Base-by-base conservation (phyloP, 1,140 invertebrate species). In the Nylanderia fulva region DNA sequence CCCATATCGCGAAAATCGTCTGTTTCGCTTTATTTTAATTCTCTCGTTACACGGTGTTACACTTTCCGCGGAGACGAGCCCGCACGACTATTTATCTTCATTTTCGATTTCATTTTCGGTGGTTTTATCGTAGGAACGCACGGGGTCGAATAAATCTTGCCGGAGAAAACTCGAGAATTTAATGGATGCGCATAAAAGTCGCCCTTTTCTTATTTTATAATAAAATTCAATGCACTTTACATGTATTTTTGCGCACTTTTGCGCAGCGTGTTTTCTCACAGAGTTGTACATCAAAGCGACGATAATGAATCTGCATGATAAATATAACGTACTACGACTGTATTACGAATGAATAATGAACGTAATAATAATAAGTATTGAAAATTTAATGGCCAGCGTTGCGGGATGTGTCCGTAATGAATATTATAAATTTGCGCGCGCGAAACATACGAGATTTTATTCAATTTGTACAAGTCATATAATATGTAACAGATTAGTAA, bases 351-450 rank as follows among this genome's bases (percentile, higher is more conserved):
- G 48, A 15, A 69, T 69, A 69, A 69, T 69, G 63, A 80, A 33
- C 76, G 66, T 29, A 33, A 82, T 68, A 71, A 71, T 82, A 82
- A 82, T 72, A 82, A 82, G 24, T 72, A 42, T 60, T 72, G 77
- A 42, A 82, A 82, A 82, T 82, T 82, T 82, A 82, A 82, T 82
- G 54, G 66, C 11, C 27, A 15, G 63, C 64, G 33, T 56, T 42
- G 48, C 18, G 33, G 33, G 21, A 15, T 5, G 77, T 42, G 52
- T 56, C n/a, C 36, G 48, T 42, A 42, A 71, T 54, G 77, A 72
- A 82, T 72, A 61, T 58, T 71, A 45, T 72, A 58, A 58, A 79
- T 54, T 58, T 27, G 66, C 27, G 66, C 27, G 54, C 27, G 29
- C 29, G 29, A 42, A n/a, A 52, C 24, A 8, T 36, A 27, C 39